Conservation (phyloP, 2,113 vertebrate species). For the Tychaedon coryphoeus region DNA sequence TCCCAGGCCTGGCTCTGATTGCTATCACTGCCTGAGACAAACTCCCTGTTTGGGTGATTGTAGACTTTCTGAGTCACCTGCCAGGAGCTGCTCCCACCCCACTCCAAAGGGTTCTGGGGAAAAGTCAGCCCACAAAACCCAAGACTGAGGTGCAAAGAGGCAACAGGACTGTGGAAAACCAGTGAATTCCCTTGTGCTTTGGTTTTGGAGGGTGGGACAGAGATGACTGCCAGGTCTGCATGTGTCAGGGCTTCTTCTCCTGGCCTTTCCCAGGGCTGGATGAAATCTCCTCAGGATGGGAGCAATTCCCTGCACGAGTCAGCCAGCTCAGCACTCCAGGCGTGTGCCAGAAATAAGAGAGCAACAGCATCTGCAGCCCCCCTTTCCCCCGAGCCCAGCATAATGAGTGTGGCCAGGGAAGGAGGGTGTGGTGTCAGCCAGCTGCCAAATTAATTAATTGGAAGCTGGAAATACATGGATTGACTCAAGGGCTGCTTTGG, state of each 20-base stretch:
- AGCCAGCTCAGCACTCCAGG: accelerated
- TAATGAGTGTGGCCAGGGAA: neutral
- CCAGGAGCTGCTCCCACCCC: neutral
- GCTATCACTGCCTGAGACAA: neutral
- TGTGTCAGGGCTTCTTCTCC: neutral
- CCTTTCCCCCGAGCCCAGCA: neutral
- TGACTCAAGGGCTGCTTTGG: neutral
- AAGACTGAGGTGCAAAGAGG: neutral
- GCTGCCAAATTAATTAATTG: slow-evolving; percentile 39
- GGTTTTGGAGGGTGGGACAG: neutral
- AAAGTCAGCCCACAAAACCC: neutral
- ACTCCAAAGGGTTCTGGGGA: neutral
- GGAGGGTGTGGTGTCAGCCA: slow-evolving; percentile 37
- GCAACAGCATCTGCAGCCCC: neutral
- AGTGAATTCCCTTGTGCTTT: accelerated
- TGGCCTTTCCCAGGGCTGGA: slow-evolving; percentile 21
- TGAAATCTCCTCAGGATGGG: neutral
- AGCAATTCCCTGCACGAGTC: neutral
- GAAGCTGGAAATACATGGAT: neutral
- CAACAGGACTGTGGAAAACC: neutral
- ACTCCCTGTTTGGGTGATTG: neutral
- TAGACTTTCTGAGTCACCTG: neutral
- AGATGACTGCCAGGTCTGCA: neutral
- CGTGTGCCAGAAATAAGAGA: neutral
- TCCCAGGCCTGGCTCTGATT: neutral